Base-by-base conservation (phyloP, 2,888 invertebrate species). In the Torymus auratus region DNA sequence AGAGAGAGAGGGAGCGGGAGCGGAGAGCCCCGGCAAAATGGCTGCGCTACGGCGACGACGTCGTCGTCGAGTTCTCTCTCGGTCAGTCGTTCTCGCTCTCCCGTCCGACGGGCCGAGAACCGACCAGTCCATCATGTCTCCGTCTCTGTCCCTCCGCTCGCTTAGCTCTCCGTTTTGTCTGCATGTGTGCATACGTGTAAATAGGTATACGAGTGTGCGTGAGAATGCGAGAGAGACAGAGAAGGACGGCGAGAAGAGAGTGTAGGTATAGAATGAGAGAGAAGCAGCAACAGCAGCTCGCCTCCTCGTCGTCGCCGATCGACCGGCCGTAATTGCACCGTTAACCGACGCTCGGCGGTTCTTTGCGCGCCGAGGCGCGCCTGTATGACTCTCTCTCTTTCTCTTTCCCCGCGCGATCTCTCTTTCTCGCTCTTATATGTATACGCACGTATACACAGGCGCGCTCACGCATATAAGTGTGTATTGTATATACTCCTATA, bases 301-400 rank as follows among this genome's bases (percentile, higher is more conserved):
- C 41, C 41, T 41, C 41, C 41, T 41, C 41, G 41, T 41, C 41
- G 41, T 75, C 81, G 84, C 83, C 83, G 78, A 83, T 78, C 83
- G 80, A 80, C 80, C 78, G 78, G 82, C 80, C 71, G 84, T 84
- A 82, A 84, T 84, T 83, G 82, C 83, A 82, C 81, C 82, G 83
- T 83, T 83, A 83, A 83, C 82, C 83, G 82, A 83, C 81, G 65
- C 74, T 73, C 78, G 78, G 76, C 73, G 55, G 73, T 64, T 77
- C 70, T 75, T 75, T 71, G 68, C 71, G 68, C 78, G 76, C 56
- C 55, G 56, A 78, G 61, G 71, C 72, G 82, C 75, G 76, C 77
- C 71, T 77, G 62, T 58, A n/a, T 64, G 28, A n/a, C 23, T n/a
- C 53, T 20, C 67, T 28, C 15, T 68, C 68, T 60, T 15, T 62